A percentile compares a stretch with the other conserved stretches of the same genome.
phyloP scores from a whole-genome alignment of 1,140 invertebrate species.

The Platorchestia sp. region DNA sequence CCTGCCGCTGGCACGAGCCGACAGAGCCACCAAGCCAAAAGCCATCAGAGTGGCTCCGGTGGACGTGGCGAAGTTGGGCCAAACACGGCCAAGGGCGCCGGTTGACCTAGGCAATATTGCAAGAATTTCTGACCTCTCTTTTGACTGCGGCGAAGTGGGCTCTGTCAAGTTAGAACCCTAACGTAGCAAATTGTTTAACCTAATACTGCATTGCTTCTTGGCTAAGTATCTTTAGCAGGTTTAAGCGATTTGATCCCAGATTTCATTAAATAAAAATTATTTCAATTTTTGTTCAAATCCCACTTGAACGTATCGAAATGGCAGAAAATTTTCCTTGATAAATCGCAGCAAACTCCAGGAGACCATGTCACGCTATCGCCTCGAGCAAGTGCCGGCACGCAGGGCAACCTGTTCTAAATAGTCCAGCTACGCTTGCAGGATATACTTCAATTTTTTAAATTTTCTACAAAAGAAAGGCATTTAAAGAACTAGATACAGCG shows the following conservation, averaged over 20 bases:
- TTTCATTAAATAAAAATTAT: neutral
- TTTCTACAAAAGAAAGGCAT: neutral
- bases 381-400: neutral
- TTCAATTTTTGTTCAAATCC: neutral
- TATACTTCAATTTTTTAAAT: neutral
- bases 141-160: neutral
- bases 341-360: neutral
- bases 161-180: neutral
- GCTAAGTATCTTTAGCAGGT: neutral
- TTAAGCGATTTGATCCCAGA: neutral
- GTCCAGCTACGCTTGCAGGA: neutral
- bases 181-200: neutral
- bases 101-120: neutral
- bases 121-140: neutral
- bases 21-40: neutral
- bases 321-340: neutral
- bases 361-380: neutral
- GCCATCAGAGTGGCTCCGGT: neutral
- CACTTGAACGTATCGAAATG: neutral
- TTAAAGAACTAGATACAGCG: neutral
- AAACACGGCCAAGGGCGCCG: neutral
- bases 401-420: neutral
- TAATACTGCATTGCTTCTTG: neutral
- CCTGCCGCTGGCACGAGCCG: neutral
- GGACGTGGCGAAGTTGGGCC: neutral